Conservation (phyloP, 2,113 vertebrate genomes). For the Progne subis region DNA sequence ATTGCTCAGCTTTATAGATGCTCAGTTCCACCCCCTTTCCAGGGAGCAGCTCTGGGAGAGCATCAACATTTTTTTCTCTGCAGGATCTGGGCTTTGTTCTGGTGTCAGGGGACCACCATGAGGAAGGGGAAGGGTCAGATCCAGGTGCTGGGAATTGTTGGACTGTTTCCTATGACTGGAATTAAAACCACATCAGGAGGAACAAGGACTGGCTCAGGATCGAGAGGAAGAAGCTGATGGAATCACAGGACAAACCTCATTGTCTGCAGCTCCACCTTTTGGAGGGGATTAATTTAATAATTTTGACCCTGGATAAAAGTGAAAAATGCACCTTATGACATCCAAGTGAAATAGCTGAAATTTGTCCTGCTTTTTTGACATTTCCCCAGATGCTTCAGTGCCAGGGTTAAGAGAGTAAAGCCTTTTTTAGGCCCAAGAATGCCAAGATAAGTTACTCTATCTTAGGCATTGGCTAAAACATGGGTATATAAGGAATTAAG, state of each 20-base stretch:
- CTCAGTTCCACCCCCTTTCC: not conserved
- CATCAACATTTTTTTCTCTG: not conserved
- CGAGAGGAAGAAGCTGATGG: not conserved
- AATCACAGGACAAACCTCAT: not conserved
- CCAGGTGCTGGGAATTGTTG: not conserved
- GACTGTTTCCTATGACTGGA: not conserved
- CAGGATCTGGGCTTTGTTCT: not conserved
- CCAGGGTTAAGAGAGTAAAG: constrained; percentile 29
- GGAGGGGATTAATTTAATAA: not conserved
- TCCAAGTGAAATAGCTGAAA: not conserved
- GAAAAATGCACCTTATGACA: not conserved
- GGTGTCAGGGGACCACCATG: not conserved
- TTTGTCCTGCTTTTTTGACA: not conserved
- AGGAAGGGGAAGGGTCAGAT: not conserved
- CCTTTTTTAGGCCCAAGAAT: constrained; percentile 66
- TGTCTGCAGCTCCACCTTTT: not conserved
- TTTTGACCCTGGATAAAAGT: not conserved
- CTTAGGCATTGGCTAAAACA: constrained; percentile 69
- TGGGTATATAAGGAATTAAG: constrained; percentile 80
- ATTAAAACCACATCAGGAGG: not conserved
- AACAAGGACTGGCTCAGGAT: not conserved
- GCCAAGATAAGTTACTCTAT: constrained; percentile 69
- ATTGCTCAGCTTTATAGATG: not conserved
- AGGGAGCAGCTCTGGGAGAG: not conserved
- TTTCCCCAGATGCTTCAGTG: constrained; percentile 16